These are phyloP conservation scores for Rhabdophis nuchalis DNA, from an alignment of 2,797 vertebrate genomes.

Conservation along the genomic window DNA sequence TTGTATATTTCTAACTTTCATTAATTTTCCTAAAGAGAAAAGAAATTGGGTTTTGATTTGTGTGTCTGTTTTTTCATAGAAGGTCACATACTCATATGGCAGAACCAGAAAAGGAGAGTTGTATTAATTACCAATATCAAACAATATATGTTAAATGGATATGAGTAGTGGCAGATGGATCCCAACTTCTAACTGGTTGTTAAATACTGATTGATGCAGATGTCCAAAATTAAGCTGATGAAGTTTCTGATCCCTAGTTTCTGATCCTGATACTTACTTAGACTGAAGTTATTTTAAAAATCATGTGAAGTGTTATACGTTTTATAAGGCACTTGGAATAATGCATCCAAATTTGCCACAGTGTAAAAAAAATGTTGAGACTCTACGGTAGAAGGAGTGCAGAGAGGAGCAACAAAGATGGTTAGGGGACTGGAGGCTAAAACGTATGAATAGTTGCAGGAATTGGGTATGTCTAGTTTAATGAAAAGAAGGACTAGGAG, in stretches of 20 bases:
- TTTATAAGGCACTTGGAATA: background rate
- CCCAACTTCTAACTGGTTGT: background rate
- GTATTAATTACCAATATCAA: background rate
- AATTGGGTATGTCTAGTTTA: background rate
- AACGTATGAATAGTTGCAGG: background rate
- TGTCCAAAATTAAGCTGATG: background rate
- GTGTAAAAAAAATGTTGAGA: background rate
- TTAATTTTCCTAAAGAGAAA: conserved; percentile 4
- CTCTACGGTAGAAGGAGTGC: background rate
- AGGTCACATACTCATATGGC: background rate
- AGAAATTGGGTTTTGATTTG: conserved; percentile 11
- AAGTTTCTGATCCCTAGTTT: background rate
- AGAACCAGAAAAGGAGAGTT: background rate
- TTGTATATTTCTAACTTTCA: conserved; percentile 4
- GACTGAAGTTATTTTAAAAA: background rate
- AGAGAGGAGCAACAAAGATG: background rate
- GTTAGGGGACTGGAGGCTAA: background rate
- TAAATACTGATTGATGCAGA: background rate
- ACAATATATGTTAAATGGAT: background rate
- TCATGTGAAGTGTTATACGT: background rate
- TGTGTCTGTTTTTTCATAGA: background rate
- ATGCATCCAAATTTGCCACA: background rate
- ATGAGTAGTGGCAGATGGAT: background rate
- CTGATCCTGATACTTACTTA: background rate
- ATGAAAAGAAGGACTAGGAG: background rate